Percentiles rank a stretch among this genome's conserved stretches.
These are phyloP conservation scores for Meriones unguiculatus DNA, from an alignment of 2,113 vertebrate genomes.

Conservation along the genomic window DNA sequence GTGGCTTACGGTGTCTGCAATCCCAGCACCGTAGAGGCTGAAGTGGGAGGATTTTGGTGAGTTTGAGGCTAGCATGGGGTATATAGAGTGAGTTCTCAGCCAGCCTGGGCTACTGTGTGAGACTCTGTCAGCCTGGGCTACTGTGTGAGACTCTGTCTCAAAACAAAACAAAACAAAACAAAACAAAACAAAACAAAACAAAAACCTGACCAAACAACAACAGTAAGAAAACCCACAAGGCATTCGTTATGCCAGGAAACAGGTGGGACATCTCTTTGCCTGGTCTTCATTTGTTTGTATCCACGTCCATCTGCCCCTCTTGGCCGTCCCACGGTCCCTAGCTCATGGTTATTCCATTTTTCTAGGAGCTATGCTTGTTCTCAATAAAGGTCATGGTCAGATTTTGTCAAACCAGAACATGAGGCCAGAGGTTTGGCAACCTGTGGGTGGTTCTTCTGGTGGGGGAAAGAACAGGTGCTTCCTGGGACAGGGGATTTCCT, in stretches of 20 bases:
- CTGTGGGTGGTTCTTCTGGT: not conserved
- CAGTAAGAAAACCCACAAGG: not conserved
- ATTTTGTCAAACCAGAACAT: not conserved
- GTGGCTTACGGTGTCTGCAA: not conserved
- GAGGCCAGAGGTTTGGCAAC: conserved; percentile 9
- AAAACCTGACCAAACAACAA: not conserved
- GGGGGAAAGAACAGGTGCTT: not conserved
- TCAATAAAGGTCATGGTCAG: conserved; percentile 12
- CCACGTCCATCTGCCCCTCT: not conserved
- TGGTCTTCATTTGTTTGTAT: not conserved
- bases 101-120: not conserved
- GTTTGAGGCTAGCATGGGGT: not conserved
- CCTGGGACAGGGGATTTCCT: conserved; percentile 28
- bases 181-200: not conserved
- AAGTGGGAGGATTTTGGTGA: not conserved
- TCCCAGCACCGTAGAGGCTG: not conserved
- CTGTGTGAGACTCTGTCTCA: not conserved
- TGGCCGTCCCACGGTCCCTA: not conserved
- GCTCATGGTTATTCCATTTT: not conserved
- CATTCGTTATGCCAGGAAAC: not conserved
- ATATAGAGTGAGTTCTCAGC: not conserved
- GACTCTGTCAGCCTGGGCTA: not conserved
- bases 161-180: not conserved
- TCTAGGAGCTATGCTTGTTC: not conserved
- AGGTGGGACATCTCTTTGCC: not conserved